Evolutionary conservation across 2,113 vertebrate genomes (phyloP).

Genomic region (Sterna hirundo): DNA sequence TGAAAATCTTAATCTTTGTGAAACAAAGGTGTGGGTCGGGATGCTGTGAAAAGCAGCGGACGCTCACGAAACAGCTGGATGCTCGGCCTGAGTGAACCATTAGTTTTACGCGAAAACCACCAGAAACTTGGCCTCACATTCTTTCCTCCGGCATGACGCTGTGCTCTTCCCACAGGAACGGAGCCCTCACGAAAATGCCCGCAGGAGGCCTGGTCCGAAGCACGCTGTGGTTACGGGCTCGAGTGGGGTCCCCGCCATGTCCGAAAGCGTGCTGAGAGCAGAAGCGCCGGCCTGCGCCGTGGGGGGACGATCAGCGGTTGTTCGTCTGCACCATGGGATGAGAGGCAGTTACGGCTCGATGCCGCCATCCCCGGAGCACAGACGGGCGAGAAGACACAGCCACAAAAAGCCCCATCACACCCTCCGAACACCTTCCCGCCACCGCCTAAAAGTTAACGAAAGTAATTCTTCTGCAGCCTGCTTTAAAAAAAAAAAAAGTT

Average conservation of each 20-base stretch:
- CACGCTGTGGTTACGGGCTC: accelerated
- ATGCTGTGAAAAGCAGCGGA: background rate
- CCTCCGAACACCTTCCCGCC: background rate
- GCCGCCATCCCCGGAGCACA: accelerated
- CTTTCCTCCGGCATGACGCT: background rate
- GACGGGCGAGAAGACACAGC: background rate
- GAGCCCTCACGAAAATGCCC: accelerated
- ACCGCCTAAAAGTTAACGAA: background rate
- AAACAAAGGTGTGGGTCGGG: background rate
- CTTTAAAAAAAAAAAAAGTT: background rate
- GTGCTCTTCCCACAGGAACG: background rate
- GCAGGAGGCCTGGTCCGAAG: background rate
- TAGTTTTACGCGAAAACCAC: background rate
- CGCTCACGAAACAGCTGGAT: background rate
- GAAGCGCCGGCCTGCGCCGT: background rate
- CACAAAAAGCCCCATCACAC: background rate
- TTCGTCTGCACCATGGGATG: accelerated
- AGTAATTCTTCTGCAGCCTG: background rate
- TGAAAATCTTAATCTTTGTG: background rate
- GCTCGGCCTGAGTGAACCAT: background rate
- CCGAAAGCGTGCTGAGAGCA: background rate
- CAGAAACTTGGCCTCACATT: background rate
- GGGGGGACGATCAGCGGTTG: too few species aligned
- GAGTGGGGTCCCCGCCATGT: background rate
- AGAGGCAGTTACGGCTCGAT: background rate